These are phyloP conservation scores for Nasonia giraulti DNA, from an alignment of 1,140 invertebrate species.

Conservation along the genomic window DNA sequence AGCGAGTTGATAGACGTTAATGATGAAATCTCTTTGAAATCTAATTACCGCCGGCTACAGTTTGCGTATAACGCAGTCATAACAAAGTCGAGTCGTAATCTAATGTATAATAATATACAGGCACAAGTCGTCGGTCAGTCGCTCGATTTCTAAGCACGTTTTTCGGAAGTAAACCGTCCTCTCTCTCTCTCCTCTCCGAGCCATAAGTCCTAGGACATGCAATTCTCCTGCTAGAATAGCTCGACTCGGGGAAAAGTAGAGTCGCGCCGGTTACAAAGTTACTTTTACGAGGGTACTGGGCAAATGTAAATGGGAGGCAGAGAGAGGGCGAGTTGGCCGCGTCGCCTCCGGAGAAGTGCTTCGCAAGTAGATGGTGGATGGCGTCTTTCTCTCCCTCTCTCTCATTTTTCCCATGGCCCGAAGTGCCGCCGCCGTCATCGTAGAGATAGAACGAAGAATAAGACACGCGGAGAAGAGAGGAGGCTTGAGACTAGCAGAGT, in stretches of 20 bases:
- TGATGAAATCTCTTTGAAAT: neutral
- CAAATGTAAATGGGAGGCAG: slow-evolving; percentile 66
- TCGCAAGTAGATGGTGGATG: slow-evolving; percentile 23
- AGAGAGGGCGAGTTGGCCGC: slow-evolving; percentile 7
- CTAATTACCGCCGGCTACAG: too few relatives aligned
- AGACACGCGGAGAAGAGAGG: slow-evolving; percentile 39
- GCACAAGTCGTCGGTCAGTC: neutral
- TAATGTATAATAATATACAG: neutral
- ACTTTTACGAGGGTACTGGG: slow-evolving; percentile 66
- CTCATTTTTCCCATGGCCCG: slow-evolving; percentile 23
- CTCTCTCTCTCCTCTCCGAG: neutral
- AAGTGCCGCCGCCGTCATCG: neutral
- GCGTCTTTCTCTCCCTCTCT: neutral
- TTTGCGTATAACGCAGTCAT: too few relatives aligned
- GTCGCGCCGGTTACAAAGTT: slow-evolving; percentile 65
- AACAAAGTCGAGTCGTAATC: too few relatives aligned
- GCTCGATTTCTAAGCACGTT: slow-evolving; percentile 8
- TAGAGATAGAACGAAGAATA: neutral
- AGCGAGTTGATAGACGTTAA: neutral
- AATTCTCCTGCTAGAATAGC: slow-evolving; percentile 60
- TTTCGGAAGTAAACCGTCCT: slow-evolving; percentile 44
- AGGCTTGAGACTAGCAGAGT: slow-evolving; percentile 65
- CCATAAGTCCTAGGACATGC: slow-evolving; percentile 49
- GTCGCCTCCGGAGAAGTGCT: slow-evolving; percentile 24
- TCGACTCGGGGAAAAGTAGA: slow-evolving; percentile 54